Conservation (phyloP, 2,113 vertebrate species). For the Pheucticus melanocephalus region DNA sequence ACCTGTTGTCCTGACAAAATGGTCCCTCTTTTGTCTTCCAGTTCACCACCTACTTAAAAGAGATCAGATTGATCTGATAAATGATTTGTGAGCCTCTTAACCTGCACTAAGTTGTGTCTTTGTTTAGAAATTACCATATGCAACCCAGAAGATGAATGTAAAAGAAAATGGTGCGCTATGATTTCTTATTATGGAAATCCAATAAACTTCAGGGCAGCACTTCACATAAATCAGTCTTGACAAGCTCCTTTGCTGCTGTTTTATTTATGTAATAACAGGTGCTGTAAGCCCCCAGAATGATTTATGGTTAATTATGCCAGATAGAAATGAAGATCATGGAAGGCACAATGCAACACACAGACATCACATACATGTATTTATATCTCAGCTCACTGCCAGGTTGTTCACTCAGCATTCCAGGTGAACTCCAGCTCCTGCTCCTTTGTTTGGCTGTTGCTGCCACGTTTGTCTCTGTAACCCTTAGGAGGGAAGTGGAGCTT, state of each 20-base stretch:
- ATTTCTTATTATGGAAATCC: slow-evolving; percentile 70
- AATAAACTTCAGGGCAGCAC: slow-evolving; percentile 65
- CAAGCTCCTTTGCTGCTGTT: slow-evolving; percentile 57
- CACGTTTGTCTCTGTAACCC: background rate
- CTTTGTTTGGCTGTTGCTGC: background rate
- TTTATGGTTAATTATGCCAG: slow-evolving; percentile 66
- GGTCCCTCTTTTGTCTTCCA: background rate
- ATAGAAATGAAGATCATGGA: slow-evolving; percentile 12
- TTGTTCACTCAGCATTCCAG: background rate
- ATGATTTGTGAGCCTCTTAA: background rate
- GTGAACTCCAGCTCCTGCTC: background rate
- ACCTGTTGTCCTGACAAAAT: background rate
- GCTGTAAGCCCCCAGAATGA: background rate
- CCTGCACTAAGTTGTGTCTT: background rate
- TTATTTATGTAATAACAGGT: slow-evolving; percentile 69
- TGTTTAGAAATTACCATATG: slow-evolving; percentile 11
- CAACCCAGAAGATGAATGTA: slow-evolving; percentile 32
- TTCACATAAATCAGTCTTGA: slow-evolving; percentile 67
- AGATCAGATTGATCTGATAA: background rate
- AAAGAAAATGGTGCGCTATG: slow-evolving; percentile 38
- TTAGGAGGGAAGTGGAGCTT: background rate
- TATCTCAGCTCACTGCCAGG: background rate
- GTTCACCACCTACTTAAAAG: background rate
- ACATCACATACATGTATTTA: background rate
- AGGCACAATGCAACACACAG: background rate